Conservation (phyloP, 2,888 invertebrate genomes). For the Napeogenes inachia region DNA sequence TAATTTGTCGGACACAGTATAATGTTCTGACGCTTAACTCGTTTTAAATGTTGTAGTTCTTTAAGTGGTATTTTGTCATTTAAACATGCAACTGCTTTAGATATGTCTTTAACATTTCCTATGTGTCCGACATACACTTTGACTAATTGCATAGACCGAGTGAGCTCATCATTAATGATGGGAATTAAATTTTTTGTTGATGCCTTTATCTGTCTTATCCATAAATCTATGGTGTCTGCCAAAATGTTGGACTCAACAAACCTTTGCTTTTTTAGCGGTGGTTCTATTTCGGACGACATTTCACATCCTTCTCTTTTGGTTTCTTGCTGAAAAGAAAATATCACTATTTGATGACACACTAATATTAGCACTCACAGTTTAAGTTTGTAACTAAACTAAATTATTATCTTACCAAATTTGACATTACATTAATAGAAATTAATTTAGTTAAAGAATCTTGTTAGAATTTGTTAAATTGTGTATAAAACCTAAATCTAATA, state of each 20-base stretch:
- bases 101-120: slow-evolving; percentile 78
- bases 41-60: slow-evolving; percentile 83
- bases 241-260: slow-evolving; percentile 18
- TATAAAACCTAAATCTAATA: no score
- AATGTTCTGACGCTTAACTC: slow-evolving; percentile 80
- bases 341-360: slow-evolving; percentile 59
- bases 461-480: no score
- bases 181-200: slow-evolving; percentile 58
- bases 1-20: slow-evolving; percentile 67
- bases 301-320: slow-evolving; percentile 21
- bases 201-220: slow-evolving; percentile 40
- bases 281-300: slow-evolving; percentile 37
- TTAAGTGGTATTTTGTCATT: slow-evolving; percentile 79
- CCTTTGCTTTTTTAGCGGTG: slow-evolving; percentile 49
- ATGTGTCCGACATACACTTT: slow-evolving; percentile 80
- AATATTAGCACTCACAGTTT: slow-evolving; percentile 28
- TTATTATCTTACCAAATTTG: not conserved
- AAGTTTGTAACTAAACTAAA: slow-evolving; percentile 7
- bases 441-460: no score
- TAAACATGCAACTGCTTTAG: slow-evolving; percentile 77
- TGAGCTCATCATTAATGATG: slow-evolving; percentile 75
- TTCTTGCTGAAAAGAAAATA: slow-evolving; percentile 60
- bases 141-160: slow-evolving; percentile 64
- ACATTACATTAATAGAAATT: not conserved
- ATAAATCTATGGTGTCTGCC: slow-evolving; percentile 39